Conservation (phyloP, 2,888 invertebrate species). For the Meiosimyza platycephala region DNA sequence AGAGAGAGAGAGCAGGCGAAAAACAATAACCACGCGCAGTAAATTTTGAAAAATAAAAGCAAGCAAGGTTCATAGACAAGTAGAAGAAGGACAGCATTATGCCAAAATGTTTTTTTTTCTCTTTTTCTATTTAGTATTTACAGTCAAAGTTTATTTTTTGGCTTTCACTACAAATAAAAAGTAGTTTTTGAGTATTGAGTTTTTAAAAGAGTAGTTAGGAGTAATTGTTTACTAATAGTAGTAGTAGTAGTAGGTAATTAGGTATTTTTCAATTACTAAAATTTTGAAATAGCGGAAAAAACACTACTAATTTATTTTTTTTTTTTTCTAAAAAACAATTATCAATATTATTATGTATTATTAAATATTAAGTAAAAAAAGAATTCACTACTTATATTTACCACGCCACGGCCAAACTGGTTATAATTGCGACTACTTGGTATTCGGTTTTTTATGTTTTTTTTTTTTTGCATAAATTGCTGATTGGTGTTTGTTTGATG, state of each 20-base stretch:
- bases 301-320: not conserved
- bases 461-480: slow-evolving; percentile 30
- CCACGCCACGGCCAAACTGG: slow-evolving; percentile 64
- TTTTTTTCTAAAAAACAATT: too few relatives aligned
- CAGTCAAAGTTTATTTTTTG: too few relatives aligned
- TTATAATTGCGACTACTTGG: slow-evolving; percentile 47
- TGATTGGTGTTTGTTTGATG: not conserved
- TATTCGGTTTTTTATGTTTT: slow-evolving; percentile 33
- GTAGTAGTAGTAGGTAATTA: too few relatives aligned
- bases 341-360: not conserved
- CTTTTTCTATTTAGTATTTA: too few relatives aligned
- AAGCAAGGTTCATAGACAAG: not conserved
- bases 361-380: slow-evolving; percentile 14
- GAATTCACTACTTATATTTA: slow-evolving; percentile 61
- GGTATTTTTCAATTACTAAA: too few relatives aligned
- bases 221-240: too few relatives aligned
- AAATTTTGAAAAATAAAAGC: slow-evolving; percentile 3
- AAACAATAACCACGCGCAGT: slow-evolving; percentile 4
- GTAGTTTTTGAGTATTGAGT: too few relatives aligned
- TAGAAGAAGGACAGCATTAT: not conserved
- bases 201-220: too few relatives aligned
- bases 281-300: not conserved
- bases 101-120: too few relatives aligned
- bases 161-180: too few relatives aligned
- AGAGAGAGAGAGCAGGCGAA: slow-evolving; percentile 25